Base-by-base conservation (phyloP, 2,797 vertebrate species). In the Sebastes nivosus region DNA sequence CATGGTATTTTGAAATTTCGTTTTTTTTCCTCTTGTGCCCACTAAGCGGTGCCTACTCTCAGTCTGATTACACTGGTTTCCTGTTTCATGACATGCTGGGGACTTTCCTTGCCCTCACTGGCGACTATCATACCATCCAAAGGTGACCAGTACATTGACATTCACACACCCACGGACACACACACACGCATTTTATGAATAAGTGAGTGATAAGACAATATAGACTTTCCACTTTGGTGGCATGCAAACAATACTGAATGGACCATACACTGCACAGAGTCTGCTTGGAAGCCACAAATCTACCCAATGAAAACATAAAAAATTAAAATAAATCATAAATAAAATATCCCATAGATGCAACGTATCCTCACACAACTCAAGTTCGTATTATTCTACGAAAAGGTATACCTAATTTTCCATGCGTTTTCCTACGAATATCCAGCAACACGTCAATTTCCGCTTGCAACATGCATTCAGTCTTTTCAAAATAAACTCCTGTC, bases 71-170 rank as follows among this genome's bases (percentile, higher is more conserved):
- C 55, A 84, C 59, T 59, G 25, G 72, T 79, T 90, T 93, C 87
- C 88, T 84, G 82, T 82, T 88, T 83, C 22, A 76, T 61, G 75
- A 54, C 46, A 46, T 67, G 16, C 7, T 67, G 89, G 87, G 86
- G 90, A 89, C 80, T 93, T 95, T 91, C 85, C 90, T 85, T 78
- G 12, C 67, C 89, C 79, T 86, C 63, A 70, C 65, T 81, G 57
- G 38, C 18, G 25, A 25, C 7, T 60, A 63, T 82, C 42, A 57
- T 3, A 46, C 52, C 24, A 73, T 75, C 11, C 52, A 59, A 78
- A 68, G 20, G 8, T 67, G 8, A 66, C 32, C 34, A 77, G 7
- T 18, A 8, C 3, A 11, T 3, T 13, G 1, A 36, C 13, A 27
- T 18, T 18, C 9, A 25, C 5, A 9, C 13, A 25, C 10, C 12